Evolutionary conservation across 92 coral and sea anemone genomes (phyloP), one percentile per base, ranked within the genome.

Genomic region (Heteractis magnifica): DNA sequence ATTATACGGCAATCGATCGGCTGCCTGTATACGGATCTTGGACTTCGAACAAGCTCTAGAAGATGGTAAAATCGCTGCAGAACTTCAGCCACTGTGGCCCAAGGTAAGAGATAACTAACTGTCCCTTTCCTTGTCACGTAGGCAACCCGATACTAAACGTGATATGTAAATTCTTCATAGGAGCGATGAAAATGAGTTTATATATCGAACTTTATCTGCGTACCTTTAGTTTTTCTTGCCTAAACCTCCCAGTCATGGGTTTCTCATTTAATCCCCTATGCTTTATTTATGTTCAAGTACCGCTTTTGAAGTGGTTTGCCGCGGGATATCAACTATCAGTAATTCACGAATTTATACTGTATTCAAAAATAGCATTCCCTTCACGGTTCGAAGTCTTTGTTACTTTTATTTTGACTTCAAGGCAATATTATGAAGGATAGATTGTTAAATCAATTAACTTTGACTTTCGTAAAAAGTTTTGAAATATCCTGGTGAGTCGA

Each of bases 1-100:
- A 9, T 87, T 97, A 55, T 97, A 94, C 89, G 90, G 98, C n/a
- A 97, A 97, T 85, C 90, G 99, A 82, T 97, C 99, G 12, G 99
- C 99, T 4, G 98, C 98, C 9, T 92, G 92, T 89, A 90, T 97
- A 56, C 91, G 93, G 53, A 92, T 94, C 5, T 90, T 88, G 78
- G 91, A 97, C 84, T 94, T 85, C 81, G 92, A 90, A 48, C 88
- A 85, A 82, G 99, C 99, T 11, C 89, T 89, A 44, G 96, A 97
- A 56, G 99, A 97, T 68, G 99, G 99, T 14, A 86, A 84, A 53
- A 88, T 86, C 78, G 97, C 99, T 6, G 95, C 88, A 4, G 92
- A 94, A 83, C 84, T 97, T 9, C 96, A 97, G 56, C 98, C 99
- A 0, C 77, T 87, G 34, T 97, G 99, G 99, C 94, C 94, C 7